phyloP scores from a whole-genome alignment of 2,113 vertebrate genomes.

The Neomonachus schauinslandi region DNA sequence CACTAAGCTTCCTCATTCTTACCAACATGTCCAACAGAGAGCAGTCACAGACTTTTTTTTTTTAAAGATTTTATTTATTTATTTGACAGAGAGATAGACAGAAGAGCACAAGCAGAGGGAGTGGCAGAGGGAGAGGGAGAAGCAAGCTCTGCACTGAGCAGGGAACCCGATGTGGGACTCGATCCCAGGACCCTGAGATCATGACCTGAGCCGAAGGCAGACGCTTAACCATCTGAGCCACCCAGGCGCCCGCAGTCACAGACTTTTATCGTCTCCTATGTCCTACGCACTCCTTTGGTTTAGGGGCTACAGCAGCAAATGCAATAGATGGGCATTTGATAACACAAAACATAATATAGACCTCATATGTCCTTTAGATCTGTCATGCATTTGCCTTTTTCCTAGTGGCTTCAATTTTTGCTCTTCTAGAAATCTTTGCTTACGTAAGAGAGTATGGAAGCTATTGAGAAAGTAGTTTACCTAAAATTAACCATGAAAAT shows the following conservation, averaged over 20 bases:
- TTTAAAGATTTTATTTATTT: no score
- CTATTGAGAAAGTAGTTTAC: background rate
- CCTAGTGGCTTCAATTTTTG: constrained; percentile 42
- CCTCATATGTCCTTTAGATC: background rate
- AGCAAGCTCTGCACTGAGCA: no score
- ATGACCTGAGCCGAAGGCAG: no score
- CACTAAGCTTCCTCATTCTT: no score
- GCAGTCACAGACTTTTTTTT: accelerated
- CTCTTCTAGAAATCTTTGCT: background rate
- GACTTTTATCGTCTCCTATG: accelerated
- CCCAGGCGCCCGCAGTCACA: no score
- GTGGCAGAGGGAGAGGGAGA: no score
- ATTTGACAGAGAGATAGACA: no score
- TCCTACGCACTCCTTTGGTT: no score
- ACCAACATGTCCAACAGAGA: background rate
- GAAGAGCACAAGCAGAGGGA: no score
- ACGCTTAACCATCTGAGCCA: no score
- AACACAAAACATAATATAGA: background rate
- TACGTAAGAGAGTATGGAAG: background rate
- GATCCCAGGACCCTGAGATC: no score
- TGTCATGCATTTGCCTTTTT: background rate
- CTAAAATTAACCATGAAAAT: background rate
- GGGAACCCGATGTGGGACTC: no score
- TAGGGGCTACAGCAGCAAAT: background rate
- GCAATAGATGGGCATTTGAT: background rate